Base-by-base conservation (phyloP, 2,113 vertebrate genomes). In the Emberiza fucata region DNA sequence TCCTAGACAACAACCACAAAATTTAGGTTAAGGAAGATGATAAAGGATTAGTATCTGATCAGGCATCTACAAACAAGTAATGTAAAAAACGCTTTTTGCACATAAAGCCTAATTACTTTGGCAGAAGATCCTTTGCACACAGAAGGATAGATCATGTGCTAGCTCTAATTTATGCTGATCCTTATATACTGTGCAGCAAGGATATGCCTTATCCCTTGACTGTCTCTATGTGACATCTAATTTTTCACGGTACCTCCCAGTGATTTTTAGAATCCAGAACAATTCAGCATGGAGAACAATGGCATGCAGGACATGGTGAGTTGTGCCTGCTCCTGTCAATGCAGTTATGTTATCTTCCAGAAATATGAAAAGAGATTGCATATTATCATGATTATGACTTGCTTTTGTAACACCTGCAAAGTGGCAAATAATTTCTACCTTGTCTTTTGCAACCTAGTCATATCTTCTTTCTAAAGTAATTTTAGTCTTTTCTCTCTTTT, bases 121-220 rank as follows among this genome's bases (percentile, higher is more conserved):
- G 65, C 81, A 94, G 77, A 81, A 79, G 95, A 96, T 82, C 60
- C 84, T 94, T 95, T 94, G 79, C 39, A 72, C 89, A 83, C 91
- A 96, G 83, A 96, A 88, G 61, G 73, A 59, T 60, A 42, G 77
- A 90, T 92, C 92, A 92, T 94, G 81, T 81, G 89, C 80, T 95
- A 94, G 73, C 63, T 95, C 69, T 94, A 92, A 96, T 97, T 97
- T 97, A 91, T 95, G 88, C 81, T 96, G 93, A 97, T 97, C 93
- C 94, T 91, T 96, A 65, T 86, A 87, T 69, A 86, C 42, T 81
- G 84, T 95, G 77, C 39, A 65, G 81, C 82, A 82, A 88, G 66
- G 77, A 86, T 87, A 89, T 94, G 65, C 61, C 89, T 96, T 94
- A 96, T 96, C 79, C 93, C 56, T 84, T 88, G 69, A n/a, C 63